These are phyloP conservation scores for Apodemus agrarius DNA, from an alignment of 2,797 vertebrate species.

Conservation along the genomic window DNA sequence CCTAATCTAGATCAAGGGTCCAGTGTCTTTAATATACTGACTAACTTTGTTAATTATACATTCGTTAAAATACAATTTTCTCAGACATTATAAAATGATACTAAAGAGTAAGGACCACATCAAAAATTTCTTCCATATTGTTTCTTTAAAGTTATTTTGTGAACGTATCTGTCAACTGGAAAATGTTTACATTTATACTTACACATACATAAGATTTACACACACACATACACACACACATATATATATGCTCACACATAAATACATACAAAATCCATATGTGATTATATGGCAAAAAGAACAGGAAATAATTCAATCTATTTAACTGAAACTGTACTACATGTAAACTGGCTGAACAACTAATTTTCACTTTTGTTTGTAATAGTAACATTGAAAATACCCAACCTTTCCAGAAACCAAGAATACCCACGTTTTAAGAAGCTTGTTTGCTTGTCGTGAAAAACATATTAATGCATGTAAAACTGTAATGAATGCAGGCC, in stretches of 20 bases:
- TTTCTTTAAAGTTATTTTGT: background rate
- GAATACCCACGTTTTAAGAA: background rate
- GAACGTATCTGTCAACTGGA: background rate
- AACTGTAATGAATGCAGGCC: background rate
- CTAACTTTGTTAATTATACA: constrained; percentile 16
- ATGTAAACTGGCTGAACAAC: background rate
- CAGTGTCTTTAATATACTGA: constrained; percentile 22
- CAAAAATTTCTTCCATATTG: background rate
- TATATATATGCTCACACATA: background rate
- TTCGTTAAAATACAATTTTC: constrained; percentile 20
- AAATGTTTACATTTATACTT: constrained; percentile 4
- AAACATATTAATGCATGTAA: background rate
- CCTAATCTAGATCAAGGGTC: constrained; percentile 2
- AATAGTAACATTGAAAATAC: constrained; percentile 14
- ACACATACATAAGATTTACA: background rate
- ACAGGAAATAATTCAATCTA: background rate
- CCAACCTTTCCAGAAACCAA: constrained; percentile 9
- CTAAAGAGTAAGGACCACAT: constrained; percentile 17
- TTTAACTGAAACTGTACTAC: background rate
- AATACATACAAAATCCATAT: background rate
- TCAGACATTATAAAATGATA: background rate
- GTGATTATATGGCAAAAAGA: background rate
- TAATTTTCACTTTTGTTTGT: constrained; percentile 11
- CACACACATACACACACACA: too few species aligned
- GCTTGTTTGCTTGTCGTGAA: background rate